These are phyloP conservation scores for Drosophila bocki DNA, from an alignment of 1,140 invertebrate genomes.

Conservation along the genomic window DNA sequence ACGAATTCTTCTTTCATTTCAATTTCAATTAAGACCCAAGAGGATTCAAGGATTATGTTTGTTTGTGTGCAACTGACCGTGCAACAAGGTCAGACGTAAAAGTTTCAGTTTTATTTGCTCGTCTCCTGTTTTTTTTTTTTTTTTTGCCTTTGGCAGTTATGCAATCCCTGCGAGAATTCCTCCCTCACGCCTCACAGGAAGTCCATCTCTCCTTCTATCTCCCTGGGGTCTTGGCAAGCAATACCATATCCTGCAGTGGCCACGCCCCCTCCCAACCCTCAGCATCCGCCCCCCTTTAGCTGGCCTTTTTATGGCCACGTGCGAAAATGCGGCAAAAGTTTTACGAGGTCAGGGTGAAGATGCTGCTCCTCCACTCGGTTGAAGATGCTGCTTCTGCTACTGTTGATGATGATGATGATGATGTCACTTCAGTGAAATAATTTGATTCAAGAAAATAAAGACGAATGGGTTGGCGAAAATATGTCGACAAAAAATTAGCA, in stretches of 20 bases:
- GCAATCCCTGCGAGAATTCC: slow-evolving; percentile 45
- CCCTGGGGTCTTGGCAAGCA: slow-evolving; percentile 42
- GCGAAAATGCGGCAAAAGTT: slow-evolving; percentile 67
- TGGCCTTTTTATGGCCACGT: slow-evolving; percentile 60
- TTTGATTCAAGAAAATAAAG: slow-evolving; percentile 47
- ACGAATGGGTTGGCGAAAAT: slow-evolving; percentile 7
- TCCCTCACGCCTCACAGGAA: slow-evolving; percentile 29
- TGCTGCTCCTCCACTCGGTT: slow-evolving; percentile 29
- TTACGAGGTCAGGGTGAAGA: slow-evolving; percentile 74
- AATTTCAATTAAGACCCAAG: slow-evolving; percentile 58
- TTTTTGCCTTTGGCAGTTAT: slow-evolving; percentile 41
- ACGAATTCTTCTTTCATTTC: slow-evolving; percentile 26
- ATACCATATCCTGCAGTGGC: slow-evolving; percentile 45
- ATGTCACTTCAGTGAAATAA: slow-evolving; percentile 67
- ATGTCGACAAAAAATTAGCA: slow-evolving; percentile 33
- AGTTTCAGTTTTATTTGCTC: slow-evolving; percentile 50
- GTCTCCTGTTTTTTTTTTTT: slow-evolving; percentile 9
- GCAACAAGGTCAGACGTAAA: slow-evolving; percentile 66
- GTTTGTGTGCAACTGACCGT: slow-evolving; percentile 53
- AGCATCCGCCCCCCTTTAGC: neutral
- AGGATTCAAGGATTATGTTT: slow-evolving; percentile 28
- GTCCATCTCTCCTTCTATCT: slow-evolving; percentile 15
- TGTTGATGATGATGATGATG: slow-evolving; percentile 34
- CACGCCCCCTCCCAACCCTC: slow-evolving; percentile 19
- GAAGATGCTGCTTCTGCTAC: slow-evolving; percentile 10